Percentiles rank a stretch among this genome's conserved stretches.
Conservation (phyloP, 2,113 vertebrate genomes). For the Silurus asotus region DNA sequence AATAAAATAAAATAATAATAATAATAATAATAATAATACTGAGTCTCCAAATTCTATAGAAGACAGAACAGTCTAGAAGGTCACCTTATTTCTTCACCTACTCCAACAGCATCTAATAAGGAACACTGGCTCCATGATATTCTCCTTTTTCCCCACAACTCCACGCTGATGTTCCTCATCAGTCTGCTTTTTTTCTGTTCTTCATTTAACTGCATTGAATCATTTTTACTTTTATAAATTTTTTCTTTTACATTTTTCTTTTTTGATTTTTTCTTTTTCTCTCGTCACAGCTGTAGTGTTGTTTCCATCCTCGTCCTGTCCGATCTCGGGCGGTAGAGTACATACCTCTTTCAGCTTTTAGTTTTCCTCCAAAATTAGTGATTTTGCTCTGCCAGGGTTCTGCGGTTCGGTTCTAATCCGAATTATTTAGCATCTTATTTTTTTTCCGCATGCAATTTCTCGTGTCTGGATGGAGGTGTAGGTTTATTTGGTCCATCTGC, state of each 20-base stretch:
- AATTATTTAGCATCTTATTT: not conserved
- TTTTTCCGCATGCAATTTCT: not conserved
- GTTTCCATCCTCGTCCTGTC: not conserved
- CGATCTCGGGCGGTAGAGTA: not conserved
- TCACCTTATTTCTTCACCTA: not conserved
- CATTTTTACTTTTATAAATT: too few relatives aligned
- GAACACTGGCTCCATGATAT: not conserved
- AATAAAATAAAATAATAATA: too few relatives aligned
- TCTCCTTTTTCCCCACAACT: not conserved
- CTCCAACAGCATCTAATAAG: not conserved
- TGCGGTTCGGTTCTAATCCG: not conserved
- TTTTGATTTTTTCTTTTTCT: not conserved
- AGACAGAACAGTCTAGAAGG: not conserved
- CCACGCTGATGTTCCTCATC: not conserved
- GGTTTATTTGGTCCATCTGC: too few relatives aligned
- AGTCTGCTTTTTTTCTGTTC: not conserved
- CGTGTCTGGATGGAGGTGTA: not conserved
- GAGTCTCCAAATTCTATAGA: too few relatives aligned
- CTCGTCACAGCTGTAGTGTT: not conserved
- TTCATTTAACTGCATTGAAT: not conserved
- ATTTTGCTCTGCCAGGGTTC: not conserved
- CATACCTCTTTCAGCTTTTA: not conserved
- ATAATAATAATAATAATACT: too few relatives aligned
- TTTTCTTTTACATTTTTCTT: not conserved
- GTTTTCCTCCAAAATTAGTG: not conserved